Base-by-base conservation (phyloP, 2,888 invertebrate species). In the Chrysotoxum bicinctum region DNA sequence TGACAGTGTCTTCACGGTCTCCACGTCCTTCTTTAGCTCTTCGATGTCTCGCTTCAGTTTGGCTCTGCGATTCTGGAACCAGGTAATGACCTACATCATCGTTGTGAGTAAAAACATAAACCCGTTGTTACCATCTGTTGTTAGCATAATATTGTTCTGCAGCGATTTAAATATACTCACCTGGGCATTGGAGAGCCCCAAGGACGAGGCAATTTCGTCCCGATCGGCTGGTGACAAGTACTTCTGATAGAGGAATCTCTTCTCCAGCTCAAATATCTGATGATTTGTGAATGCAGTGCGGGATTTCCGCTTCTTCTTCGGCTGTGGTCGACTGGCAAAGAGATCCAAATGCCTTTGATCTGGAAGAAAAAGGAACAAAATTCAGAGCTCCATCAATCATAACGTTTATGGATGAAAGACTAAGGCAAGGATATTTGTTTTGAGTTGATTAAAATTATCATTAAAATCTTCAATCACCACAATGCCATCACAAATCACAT, bases 211-310 rank as follows among this genome's bases (percentile, higher is more conserved):
- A 87, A 99, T 98, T 91, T 99, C 98, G 92, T 99, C 99, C 87
- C 99, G 94, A 92, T 99, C 99, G 0, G 98, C 98, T 0, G 99
- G 99, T 69, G 98, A 98, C 88, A 99, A 94, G 93, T 99, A 99
- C 92, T 99, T 99, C 93, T 99, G 99, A 93, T 98, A 98, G n/a
- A 98, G 95, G 93, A 99, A 99, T 89, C 99, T 94, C 91, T 98
- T 98, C 92, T 99, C 99, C 91, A 99, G 93, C 93, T 99, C 98
- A 93, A 98, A 98, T 88, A 99, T 99, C 93, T 99, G 99, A 93
- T 98, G 98, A 92, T 99, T 99, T 81, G 98, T 98, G 93, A 99
- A 99, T 43, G 99, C 99, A 7, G 99, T 99, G 89, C 99, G 94
- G 12, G 98, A 98, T 94, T 99, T 97, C 90, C 98, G 95, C 91